Evolutionary conservation across 2,888 invertebrate species (phyloP).

Genomic region (Aleiodes leptofemur): DNA sequence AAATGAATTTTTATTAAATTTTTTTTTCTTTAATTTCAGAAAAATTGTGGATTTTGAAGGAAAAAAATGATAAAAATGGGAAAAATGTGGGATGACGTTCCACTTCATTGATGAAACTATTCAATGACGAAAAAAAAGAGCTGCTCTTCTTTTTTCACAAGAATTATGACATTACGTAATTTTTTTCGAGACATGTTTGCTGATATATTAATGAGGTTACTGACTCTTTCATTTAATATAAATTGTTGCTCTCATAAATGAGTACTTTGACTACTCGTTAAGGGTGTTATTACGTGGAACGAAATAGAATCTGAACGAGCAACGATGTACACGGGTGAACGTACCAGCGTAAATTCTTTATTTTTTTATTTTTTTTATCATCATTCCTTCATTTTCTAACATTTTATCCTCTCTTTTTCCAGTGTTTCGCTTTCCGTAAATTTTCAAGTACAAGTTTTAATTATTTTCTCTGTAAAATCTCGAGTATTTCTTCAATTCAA

Average conservation of each 20-base stretch:
- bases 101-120: too few species aligned
- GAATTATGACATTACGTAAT: neutral
- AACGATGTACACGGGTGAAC: conserved; percentile 64
- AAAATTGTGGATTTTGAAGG: too few species aligned
- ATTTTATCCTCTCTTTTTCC: conserved; percentile 55
- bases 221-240: conserved; percentile 32
- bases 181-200: conserved; percentile 3
- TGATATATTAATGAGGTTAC: conserved; percentile 19
- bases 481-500: neutral
- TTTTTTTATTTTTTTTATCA: conserved; percentile 52
- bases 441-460: conserved; percentile 14
- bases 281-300: conserved; percentile 48
- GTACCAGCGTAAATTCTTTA: conserved; percentile 58
- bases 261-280: conserved; percentile 43
- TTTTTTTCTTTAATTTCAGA: too few species aligned
- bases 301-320: conserved; percentile 47
- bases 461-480: neutral
- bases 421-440: conserved; percentile 49
- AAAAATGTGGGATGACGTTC: too few species aligned
- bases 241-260: conserved; percentile 34
- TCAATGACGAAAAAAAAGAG: too few species aligned
- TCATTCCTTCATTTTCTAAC: conserved; percentile 46
- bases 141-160: too few species aligned
- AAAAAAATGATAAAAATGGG: too few species aligned
- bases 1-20: too few species aligned